phyloP scores from a whole-genome alignment of 53 echinoderm and acorn worm species.

The Echinometra lucunter region DNA sequence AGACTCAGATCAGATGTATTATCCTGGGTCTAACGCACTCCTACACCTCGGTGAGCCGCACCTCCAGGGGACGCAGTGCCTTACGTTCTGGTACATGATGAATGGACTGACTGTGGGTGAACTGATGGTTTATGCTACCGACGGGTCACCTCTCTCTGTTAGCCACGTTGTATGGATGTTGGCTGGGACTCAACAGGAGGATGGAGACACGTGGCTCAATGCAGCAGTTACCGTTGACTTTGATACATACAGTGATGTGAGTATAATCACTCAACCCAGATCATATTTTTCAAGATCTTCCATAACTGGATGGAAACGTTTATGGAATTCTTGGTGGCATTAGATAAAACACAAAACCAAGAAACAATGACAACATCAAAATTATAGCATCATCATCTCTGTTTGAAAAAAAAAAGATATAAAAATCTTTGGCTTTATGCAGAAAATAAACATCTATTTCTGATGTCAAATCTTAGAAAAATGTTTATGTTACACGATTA shows the following conservation, averaged over 20 bases:
- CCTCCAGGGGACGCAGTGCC: constrained; percentile 7
- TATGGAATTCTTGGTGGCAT: too few species aligned
- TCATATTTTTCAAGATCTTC: too few species aligned
- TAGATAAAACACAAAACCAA: too few species aligned
- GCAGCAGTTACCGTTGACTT: constrained; percentile 69
- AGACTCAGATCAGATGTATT: not conserved
- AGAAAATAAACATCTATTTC: too few species aligned
- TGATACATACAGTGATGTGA: constrained; percentile 30
- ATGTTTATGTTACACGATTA: too few species aligned
- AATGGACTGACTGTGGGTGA: constrained; percentile 42
- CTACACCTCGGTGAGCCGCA: constrained; percentile 50
- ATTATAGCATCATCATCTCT: too few species aligned
- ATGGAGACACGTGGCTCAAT: constrained; percentile 69
- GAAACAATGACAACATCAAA: too few species aligned
- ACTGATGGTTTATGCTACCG: constrained; percentile 4
- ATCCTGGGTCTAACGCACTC: constrained; percentile 65
- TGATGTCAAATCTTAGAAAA: too few species aligned
- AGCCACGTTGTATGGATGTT: constrained; percentile 67
- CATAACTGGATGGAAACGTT: too few species aligned
- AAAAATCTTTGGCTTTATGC: too few species aligned
- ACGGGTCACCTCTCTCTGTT: not conserved
- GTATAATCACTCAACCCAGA: too few species aligned
- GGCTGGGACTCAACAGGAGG: constrained; percentile 72
- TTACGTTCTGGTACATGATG: constrained; percentile 70
- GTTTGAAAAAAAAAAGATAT: too few species aligned